Evolutionary conservation across 2,888 invertebrate species (phyloP).

Genomic region (Barypeithes pellucidus): DNA sequence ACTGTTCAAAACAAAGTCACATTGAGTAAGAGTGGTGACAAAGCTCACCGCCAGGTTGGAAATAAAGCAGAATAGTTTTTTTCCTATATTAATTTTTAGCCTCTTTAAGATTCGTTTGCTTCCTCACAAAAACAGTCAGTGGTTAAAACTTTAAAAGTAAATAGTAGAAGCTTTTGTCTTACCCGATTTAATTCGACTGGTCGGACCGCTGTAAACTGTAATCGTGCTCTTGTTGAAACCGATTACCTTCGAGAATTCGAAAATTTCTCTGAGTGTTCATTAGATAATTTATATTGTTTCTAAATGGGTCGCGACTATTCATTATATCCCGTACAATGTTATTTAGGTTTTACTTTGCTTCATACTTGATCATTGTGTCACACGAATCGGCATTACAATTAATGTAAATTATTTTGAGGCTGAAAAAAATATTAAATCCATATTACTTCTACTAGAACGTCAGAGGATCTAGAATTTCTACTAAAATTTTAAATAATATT

Average conservation of each 20-base stretch:
- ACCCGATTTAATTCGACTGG: background rate
- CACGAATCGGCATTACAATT: constrained; percentile 29
- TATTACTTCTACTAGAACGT: background rate
- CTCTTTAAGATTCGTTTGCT: too few relatives aligned
- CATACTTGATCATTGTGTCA: constrained; percentile 34
- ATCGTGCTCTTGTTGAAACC: constrained; percentile 46
- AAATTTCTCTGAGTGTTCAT: constrained; percentile 57
- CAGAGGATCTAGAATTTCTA: too few relatives aligned
- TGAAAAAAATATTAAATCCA: background rate
- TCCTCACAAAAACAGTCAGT: too few relatives aligned
- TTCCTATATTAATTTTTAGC: too few relatives aligned
- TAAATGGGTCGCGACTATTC: constrained; percentile 63
- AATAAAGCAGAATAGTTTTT: too few relatives aligned
- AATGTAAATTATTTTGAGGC: constrained; percentile 34
- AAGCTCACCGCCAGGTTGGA: too few relatives aligned
- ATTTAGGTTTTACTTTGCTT: constrained; percentile 32
- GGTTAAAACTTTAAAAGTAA: too few relatives aligned
- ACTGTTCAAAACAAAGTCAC: too few relatives aligned
- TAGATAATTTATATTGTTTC: constrained; percentile 62
- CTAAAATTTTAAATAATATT: too few relatives aligned
- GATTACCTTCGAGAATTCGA: constrained; percentile 47
- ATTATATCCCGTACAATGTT: constrained; percentile 50
- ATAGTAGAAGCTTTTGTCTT: too few relatives aligned
- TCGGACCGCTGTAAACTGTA: constrained; percentile 14
- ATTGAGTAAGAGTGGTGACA: too few relatives aligned